A percentile compares a stretch with the other conserved stretches of the same genome.
These are phyloP conservation scores for Cyrtorhinus lividipennis DNA, from an alignment of 1,140 invertebrate species.

Conservation along the genomic window DNA sequence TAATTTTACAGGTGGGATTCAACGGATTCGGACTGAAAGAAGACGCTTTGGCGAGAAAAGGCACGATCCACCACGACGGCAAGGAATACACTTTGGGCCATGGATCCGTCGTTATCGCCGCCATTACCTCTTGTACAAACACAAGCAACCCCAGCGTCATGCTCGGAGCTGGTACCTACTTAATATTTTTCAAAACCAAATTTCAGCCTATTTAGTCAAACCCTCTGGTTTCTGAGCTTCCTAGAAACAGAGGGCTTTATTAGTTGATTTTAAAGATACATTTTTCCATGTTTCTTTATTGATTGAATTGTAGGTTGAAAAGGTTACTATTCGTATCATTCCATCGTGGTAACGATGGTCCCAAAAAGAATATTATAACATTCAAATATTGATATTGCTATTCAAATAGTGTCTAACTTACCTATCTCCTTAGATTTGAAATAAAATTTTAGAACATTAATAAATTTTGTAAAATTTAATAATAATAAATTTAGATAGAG, in stretches of 20 bases:
- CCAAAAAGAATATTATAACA: no score
- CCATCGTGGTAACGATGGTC: no score
- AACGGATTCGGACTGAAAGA: conserved; percentile 78
- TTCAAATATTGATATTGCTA: no score
- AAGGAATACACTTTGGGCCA: conserved; percentile 72
- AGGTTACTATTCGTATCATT: no score
- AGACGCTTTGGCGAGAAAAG: conserved; percentile 46
- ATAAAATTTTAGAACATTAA: no score
- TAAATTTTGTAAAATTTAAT: no score
- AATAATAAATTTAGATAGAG: no score
- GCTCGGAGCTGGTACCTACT: conserved; percentile 64
- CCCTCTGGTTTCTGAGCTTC: not conserved
- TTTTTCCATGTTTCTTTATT: conserved; percentile 15
- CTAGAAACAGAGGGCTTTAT: not conserved
- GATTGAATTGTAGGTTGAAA: no score
- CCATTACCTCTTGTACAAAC: conserved; percentile 96
- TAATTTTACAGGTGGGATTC: conserved; percentile 68
- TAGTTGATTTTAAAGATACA: conserved; percentile 7
- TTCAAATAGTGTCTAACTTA: no score
- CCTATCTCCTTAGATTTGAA: no score
- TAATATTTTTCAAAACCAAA: no score
- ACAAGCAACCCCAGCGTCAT: conserved; percentile 96
- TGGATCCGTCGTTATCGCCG: conserved; percentile 91
- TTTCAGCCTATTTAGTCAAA: no score
- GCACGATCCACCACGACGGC: conserved; percentile 65